Evolutionary conservation across 2,888 invertebrate species (phyloP).

Genomic region (Nomada ferruginata): DNA sequence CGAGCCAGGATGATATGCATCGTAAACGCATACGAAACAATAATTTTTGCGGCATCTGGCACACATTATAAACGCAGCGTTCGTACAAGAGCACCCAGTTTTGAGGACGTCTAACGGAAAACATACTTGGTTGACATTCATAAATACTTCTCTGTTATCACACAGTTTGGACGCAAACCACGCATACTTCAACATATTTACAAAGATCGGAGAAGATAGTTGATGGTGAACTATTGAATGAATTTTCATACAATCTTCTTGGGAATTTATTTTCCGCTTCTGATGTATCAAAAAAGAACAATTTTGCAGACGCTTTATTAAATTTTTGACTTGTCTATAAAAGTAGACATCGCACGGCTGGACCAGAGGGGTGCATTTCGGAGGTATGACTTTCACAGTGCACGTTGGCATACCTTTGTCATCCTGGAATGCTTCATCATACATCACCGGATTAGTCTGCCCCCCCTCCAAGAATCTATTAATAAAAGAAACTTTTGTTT

Average conservation of each 20-base stretch:
- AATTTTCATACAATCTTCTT: constrained; percentile 1
- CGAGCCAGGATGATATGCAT: neutral
- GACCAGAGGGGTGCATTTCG: neutral
- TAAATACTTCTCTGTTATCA: neutral
- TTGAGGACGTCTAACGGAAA: constrained; percentile 2
- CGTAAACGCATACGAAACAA: constrained; percentile 1
- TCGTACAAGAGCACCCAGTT: neutral
- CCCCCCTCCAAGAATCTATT: neutral
- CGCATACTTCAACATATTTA: neutral
- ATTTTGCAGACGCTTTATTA: neutral
- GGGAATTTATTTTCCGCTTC: neutral
- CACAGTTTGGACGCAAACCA: constrained; percentile 7
- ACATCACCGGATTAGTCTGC: neutral
- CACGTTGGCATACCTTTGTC: neutral
- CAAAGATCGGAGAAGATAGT: neutral
- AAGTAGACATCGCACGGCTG: constrained; percentile 13
- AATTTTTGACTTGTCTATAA: constrained; percentile 1
- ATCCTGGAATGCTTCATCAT: neutral
- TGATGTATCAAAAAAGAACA: neutral
- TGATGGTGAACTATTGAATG: constrained; percentile 1
- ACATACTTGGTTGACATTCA: neutral
- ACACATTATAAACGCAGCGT: neutral
- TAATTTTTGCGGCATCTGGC: constrained; percentile 3
- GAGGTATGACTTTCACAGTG: neutral
- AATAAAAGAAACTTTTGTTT: neutral